phyloP scores from a whole-genome alignment of 2,113 vertebrate genomes.

The Takifugu bimaculatus region DNA sequence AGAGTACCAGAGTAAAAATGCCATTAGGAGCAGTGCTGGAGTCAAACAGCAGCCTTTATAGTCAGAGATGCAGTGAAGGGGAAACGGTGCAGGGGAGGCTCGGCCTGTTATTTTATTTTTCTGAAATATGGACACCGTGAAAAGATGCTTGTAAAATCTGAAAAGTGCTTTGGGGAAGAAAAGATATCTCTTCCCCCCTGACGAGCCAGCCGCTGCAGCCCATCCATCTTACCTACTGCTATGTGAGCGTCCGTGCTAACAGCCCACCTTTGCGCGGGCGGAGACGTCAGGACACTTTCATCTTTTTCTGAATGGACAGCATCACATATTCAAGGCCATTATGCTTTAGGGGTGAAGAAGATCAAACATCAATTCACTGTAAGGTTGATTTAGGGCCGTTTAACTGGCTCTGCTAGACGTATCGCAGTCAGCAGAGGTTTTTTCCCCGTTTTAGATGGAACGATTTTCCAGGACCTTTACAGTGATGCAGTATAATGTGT shows the following conservation, averaged over 20 bases:
- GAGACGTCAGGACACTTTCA: constrained; percentile 53
- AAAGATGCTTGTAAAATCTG: constrained; percentile 36
- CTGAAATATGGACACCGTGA: constrained; percentile 33
- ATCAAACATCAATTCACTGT: constrained; percentile 70
- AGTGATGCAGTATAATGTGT: constrained; percentile 61
- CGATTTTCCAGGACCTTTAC: constrained; percentile 42
- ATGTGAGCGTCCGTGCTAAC: constrained; percentile 47
- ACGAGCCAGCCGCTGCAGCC: constrained; percentile 20
- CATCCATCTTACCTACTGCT: constrained; percentile 54
- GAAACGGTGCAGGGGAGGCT: constrained; percentile 7
- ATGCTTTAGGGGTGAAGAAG: constrained; percentile 56
- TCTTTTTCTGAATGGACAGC: constrained; percentile 47
- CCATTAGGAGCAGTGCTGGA: too few species aligned
- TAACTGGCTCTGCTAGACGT: constrained; percentile 57
- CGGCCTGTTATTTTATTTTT: constrained; percentile 20
- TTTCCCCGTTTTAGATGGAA: constrained; percentile 38
- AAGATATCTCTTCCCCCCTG: constrained; percentile 13
- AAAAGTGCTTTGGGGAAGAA: constrained; percentile 24
- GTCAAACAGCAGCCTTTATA: not conserved
- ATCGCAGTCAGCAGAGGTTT: constrained; percentile 39
- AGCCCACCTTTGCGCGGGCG: constrained; percentile 51
- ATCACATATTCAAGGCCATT: constrained; percentile 59
- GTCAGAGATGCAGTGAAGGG: not conserved
- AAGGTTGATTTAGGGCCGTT: constrained; percentile 67
- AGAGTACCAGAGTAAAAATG: constrained; percentile 25